Conservation (phyloP, 2,113 vertebrate species). For the Mesoclemmys tuberculata region DNA sequence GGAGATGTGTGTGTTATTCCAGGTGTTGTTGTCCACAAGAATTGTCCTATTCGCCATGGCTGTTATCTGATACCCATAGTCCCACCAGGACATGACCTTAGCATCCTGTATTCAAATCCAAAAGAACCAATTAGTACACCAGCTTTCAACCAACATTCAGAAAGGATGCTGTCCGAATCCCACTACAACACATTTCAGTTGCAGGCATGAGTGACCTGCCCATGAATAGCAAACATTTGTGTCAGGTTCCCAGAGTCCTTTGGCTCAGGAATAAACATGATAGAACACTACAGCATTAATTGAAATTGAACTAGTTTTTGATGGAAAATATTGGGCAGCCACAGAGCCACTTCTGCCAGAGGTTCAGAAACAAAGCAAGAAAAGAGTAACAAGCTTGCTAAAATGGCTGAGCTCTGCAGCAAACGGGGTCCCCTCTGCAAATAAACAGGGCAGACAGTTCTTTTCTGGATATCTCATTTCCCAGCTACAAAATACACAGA, state of each 20-base stretch:
- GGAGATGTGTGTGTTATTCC: constrained; percentile 99
- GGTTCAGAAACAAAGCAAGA: not conserved
- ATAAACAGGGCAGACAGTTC: not conserved
- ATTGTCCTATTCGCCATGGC: constrained; percentile 99
- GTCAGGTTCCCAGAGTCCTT: not conserved
- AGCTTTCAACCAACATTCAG: rapidly evolving
- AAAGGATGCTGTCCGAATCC: not conserved
- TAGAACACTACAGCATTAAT: not conserved
- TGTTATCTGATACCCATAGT: constrained; percentile 98
- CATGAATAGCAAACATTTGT: not conserved
- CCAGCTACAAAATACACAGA: not conserved
- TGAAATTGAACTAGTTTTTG: not conserved
- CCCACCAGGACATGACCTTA: constrained; percentile 99
- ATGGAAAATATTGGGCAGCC: not conserved
- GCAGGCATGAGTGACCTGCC: not conserved
- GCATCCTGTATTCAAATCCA: constrained; percentile 83
- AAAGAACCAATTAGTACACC: rapidly evolving
- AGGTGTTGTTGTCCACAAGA: constrained; percentile 98
- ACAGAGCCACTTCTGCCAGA: not conserved
- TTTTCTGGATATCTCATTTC: not conserved
- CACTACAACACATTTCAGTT: not conserved
- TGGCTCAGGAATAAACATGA: not conserved
- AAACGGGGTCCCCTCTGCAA: not conserved
- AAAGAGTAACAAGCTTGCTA: not conserved
- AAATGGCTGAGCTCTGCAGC: not conserved